phyloP scores from a whole-genome alignment of 2,797 vertebrate genomes.

The Eidolon dupreanum region DNA sequence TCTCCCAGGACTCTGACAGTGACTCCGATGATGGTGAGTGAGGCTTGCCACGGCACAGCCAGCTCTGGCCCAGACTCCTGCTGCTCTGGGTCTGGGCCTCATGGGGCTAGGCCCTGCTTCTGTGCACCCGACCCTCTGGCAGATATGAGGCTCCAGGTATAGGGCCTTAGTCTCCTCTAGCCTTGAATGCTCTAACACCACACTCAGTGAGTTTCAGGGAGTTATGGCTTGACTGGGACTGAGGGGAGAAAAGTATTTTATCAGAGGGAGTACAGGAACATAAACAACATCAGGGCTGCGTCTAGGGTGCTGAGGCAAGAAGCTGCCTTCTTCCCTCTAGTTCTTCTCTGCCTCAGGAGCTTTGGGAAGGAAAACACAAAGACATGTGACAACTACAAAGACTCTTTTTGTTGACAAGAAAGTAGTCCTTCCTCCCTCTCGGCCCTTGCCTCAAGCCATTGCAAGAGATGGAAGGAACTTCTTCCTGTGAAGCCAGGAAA shows the following conservation, averaged over 20 bases:
- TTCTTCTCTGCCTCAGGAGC: neutral
- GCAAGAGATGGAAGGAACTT: neutral
- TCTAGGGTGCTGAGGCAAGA: neutral
- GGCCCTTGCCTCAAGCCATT: neutral
- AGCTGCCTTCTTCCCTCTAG: neutral
- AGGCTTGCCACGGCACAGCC: neutral
- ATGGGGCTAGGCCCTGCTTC: neutral
- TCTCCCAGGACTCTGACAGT: constrained; percentile 97
- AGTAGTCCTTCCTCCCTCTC: neutral
- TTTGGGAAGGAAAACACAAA: constrained; percentile 12
- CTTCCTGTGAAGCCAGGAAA: neutral
- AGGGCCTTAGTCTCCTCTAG: neutral
- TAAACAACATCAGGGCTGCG: neutral
- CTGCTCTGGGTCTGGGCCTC: neutral
- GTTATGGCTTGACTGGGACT: neutral
- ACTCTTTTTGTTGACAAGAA: neutral
- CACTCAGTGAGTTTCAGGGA: neutral
- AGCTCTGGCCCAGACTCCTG: neutral
- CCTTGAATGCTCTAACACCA: neutral
- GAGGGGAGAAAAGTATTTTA: neutral
- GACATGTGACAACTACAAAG: neutral
- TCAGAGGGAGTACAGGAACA: neutral
- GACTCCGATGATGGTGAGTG: constrained; percentile 97
- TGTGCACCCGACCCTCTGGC: neutral
- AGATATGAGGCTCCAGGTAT: neutral